These are phyloP conservation scores for Autographa pulchrina DNA, from an alignment of 2,888 invertebrate species.

Conservation along the genomic window DNA sequence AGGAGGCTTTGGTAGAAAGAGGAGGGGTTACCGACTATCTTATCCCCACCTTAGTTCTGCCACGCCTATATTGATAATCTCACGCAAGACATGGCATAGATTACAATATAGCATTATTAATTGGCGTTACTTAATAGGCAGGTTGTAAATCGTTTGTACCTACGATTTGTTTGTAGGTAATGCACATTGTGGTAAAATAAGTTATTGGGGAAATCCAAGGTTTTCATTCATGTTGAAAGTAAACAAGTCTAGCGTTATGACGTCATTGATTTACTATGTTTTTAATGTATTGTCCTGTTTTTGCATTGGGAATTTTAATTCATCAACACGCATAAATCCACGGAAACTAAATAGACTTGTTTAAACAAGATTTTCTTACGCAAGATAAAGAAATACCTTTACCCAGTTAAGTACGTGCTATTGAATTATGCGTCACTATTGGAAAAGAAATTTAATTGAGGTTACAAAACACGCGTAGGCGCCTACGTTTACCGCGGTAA, in stretches of 20 bases:
- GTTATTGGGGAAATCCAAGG: slow-evolving; percentile 75
- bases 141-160: neutral
- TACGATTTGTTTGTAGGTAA: slow-evolving; percentile 20
- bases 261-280: slow-evolving; percentile 48
- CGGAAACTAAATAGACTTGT: neutral
- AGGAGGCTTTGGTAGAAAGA: slow-evolving; percentile 8
- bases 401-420: slow-evolving; percentile 23
- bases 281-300: slow-evolving; percentile 49
- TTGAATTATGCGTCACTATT: slow-evolving; percentile 46
- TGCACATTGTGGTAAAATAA: slow-evolving; percentile 22
- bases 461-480: slow-evolving; percentile 38
- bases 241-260: slow-evolving; percentile 74
- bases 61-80: slow-evolving; percentile 34
- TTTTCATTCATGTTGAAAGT: slow-evolving; percentile 81
- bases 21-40: slow-evolving; percentile 8
- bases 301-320: slow-evolving; percentile 28
- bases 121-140: neutral
- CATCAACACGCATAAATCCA: neutral
- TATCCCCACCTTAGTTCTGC: slow-evolving; percentile 25
- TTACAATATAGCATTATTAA: slow-evolving; percentile 6
- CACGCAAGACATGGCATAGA: slow-evolving; percentile 27
- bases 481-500: slow-evolving; percentile 42
- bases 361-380: slow-evolving; percentile 30
- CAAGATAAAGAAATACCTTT: slow-evolving; percentile 51
- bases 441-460: slow-evolving; percentile 42